Evolutionary conservation across 2,113 vertebrate genomes (phyloP), one percentile per base, ranked within the genome.

Genomic region (Otolemur garnettii): DNA sequence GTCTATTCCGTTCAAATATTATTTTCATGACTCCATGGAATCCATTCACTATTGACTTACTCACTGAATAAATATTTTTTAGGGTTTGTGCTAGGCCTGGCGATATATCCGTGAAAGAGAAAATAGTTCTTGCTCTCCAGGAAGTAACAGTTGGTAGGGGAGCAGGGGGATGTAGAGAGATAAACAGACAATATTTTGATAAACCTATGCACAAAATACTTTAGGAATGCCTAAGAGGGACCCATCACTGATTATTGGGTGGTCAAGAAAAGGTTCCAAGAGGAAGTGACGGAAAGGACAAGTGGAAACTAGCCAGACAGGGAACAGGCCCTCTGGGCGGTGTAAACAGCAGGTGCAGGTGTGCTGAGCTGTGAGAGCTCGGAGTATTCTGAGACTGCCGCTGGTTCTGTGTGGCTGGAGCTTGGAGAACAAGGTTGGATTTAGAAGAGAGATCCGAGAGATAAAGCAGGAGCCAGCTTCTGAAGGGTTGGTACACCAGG

Each of bases 51-150:
- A 66, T 22, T 62, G 24, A 55, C 28, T 80, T 35, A 80, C 57
- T 93, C 80, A 85, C 69, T 79, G 33, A 91, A 62, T 81, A 86
- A 42, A 59, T 90, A 77, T 89, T 75, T 92, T 95, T 85, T 81
- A 88, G 24, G 14, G 38, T 82, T 74, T 94, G 15, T 75, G 45
- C 69, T 33, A 21, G 66, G 42, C 18, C 17, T 68, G 38, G 45
- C 64, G 35, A 85, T 74, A 86, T 0, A 35, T 6, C 80, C 80
- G 10, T 74, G 42, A 82, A 69, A 57, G 38, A 77, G 60, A 95
- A 94, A 87, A 59, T 33, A 71, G 22, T 35, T 89, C 24, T 94
- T 91, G 19, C 17, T 66, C 17, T 79, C 59, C 55, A 72, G 33
- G 60, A 77, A 93, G 69, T 60, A 82, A 66, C 33, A 19, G 12